Base-by-base conservation (phyloP, 1,140 invertebrate genomes). In the Hylyphantes graminicola region DNA sequence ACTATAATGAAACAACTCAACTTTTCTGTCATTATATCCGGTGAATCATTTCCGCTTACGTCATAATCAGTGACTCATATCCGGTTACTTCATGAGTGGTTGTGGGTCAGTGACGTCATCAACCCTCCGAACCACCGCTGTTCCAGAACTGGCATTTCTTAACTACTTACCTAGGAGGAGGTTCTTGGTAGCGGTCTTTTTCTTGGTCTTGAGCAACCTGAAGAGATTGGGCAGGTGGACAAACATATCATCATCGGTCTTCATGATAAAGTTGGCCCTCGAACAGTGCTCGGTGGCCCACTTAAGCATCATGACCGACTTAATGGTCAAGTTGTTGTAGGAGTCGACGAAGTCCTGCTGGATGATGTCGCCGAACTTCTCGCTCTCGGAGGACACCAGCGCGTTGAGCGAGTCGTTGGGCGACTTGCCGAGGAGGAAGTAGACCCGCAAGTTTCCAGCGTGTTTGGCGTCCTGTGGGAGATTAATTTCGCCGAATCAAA, bases 321-420 rank as follows among this genome's bases (percentile, higher is more conserved):
- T 98, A 9, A 97, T 89, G 0, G 96, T 98, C 72, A 98, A 90
- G 92, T 98, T 98, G 88, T 96, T 95, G 89, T 98, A 98, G 0
- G 94, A 93, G 89, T 98, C 97, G 12, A 94, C 88, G 88, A 97
- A 98, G 75, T 93, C 93, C 89, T 96, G 96, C 90, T 97, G 95
- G 59, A 98, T 94, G n/a, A 98, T 93, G 89, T 98, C 96, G 50
- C 93, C 92, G 87, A 93, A 93, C 85, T 80, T 85, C 88, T 86
- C 5, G 87, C 85, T 81, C 35, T 86, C 86, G 9, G 85, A 19
- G 19, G 72, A 21, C 3, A 86, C 85, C 2, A 53, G 55, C 15
- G 67, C 57, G n/a, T 79, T 82, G 7, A 85, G 35, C 10, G 85
- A 74, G 15, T 85, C 75, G 57, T 87, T 86, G 11, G 54, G 21